Percentiles rank a stretch among this genome's conserved stretches.
Evolutionary conservation across 1,140 invertebrate species (phyloP).

Genomic region (Meloidogyne floridensis): DNA sequence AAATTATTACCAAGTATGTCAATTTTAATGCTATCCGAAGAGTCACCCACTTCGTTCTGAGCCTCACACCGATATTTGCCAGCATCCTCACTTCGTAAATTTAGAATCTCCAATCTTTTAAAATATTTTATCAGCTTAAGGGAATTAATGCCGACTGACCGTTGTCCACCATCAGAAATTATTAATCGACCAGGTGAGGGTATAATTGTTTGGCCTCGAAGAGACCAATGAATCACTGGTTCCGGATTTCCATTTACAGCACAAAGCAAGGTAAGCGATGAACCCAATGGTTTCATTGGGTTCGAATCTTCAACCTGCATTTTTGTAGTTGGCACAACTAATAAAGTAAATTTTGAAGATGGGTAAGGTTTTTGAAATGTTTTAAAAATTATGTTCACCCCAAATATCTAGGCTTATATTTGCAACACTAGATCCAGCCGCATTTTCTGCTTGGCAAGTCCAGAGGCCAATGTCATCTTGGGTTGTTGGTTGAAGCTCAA

Average conservation of each 20-base stretch:
- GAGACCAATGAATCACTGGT: conserved; percentile 46
- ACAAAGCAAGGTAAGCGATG: conserved; percentile 53
- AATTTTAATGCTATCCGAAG: conserved; percentile 49
- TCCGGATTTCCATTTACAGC: conserved; percentile 58
- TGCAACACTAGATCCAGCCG: conserved; percentile 50
- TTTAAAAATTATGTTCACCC: conserved; percentile 33
- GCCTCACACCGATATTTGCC: conserved; percentile 59
- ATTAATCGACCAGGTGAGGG: conserved; percentile 47
- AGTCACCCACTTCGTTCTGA: conserved; percentile 55
- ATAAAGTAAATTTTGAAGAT: conserved; percentile 18
- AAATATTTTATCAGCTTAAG: conserved; percentile 23
- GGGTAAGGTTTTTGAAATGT: neutral
- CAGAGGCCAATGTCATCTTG: conserved; percentile 54
- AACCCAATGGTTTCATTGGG: conserved; percentile 51
- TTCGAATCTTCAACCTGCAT: conserved; percentile 31
- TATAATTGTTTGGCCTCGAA: conserved; percentile 48
- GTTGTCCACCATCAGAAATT: conserved; percentile 42
- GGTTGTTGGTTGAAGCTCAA: conserved; percentile 48
- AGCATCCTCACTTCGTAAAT: conserved; percentile 44
- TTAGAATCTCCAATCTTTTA: conserved; percentile 55
- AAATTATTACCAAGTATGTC: conserved; percentile 53
- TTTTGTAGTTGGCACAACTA: conserved; percentile 44
- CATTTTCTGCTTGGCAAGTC: conserved; percentile 62
- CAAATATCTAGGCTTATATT: conserved; percentile 56
- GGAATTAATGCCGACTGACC: neutral